Base-by-base conservation (phyloP, 1,140 invertebrate species). In the Phortica variegata region DNA sequence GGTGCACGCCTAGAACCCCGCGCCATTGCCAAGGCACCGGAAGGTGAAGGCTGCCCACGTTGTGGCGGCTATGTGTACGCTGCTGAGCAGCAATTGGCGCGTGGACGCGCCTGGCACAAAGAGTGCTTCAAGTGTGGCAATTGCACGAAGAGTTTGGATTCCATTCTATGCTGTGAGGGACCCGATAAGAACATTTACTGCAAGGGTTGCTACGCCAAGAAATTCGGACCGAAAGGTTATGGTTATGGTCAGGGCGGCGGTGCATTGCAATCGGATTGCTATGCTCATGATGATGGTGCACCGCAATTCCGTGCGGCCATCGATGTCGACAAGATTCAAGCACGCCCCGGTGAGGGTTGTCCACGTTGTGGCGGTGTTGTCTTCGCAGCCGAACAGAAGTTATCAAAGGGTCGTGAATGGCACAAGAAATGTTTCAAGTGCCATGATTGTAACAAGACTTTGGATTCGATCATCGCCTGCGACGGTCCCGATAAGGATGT, bases 361-460 rank as follows among this genome's bases (percentile, higher is more conserved):
- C 91, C 91, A 2, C 83, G 91, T 49, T 95, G 91, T 72, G 91
- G 91, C 23, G 91, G 91, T 31, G 85, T 89, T 2, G 93, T 95
- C 1, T 95, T 89, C 73, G 91, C 90, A 34, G 92, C 92, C 40
- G 93, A 95, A 75, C 86, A 90, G 77, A 90, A 94, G 34, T 79
- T 93, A 17, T 90, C 90, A 26, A 92, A 90, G 73, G 85, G 88
- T 46, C 84, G 91, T 69, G 93, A 94, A 78, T 98, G 93, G 93
- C 95, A 91, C 82, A 86, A 95, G 80, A 97, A 97, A 79, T 98
- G 95, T 80, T 97, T 95, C 83, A 98, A 97, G 77, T 98, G 95
- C 78, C 87, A 82, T 75, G 90, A 92, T 59, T 98, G 95, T 78
- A 89, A 86, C 59, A 93, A 93, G 69, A 91, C 89, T 16, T 81